Base-by-base conservation (phyloP, 1,140 invertebrate genomes). In the Leptinotarsa defecta region DNA sequence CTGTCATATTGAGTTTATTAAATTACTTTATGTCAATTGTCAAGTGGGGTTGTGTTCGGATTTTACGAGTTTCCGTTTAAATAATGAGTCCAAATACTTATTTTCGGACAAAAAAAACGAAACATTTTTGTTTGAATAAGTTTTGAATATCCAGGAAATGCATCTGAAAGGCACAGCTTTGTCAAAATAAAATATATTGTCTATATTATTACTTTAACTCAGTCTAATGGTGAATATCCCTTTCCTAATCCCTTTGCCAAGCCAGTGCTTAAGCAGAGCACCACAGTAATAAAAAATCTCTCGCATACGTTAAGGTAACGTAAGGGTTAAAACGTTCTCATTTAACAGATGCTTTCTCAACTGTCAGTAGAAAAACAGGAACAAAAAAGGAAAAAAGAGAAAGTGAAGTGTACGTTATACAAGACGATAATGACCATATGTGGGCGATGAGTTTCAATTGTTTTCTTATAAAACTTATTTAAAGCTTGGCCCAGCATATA, bases 401-500 rank as follows among this genome's bases (percentile, higher is more conserved):
- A 76, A 74, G 75, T 74, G 64, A 73, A 70, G 62, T 34, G 62
- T 64, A 73, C 71, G 71, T 64, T 73, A 73, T 65, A 62, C 24
- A 27, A 71, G 22, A 52, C 70, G 63, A 68, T 77, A 77, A 77
- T 77, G 73, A 75, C 79, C 79, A 80, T 77, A 77, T 80, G 79
- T 76, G 70, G 79, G 79, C 78, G 79, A 78, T 78, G 74, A 77
- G 76, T 74, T 78, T 80, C 79, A 80, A 80, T 80, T 80, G 79
- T 78, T 79, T 79, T 74, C 74, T 71, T 74, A 75, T 71, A 74
- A 79, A 79, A 75, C 71, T 77, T 76, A 76, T 80, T 80, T 78
- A 80, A 75, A 79, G 74, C 71, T 78, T 70, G 68, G 63, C 57
- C 57, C 52, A 76, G 72, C 74, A 74, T 78, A 78, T 78, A 78